Percentiles rank a stretch among this genome's conserved stretches.
These are phyloP conservation scores for Galeopterus variegatus DNA, from an alignment of 2,113 vertebrate genomes.

Conservation along the genomic window DNA sequence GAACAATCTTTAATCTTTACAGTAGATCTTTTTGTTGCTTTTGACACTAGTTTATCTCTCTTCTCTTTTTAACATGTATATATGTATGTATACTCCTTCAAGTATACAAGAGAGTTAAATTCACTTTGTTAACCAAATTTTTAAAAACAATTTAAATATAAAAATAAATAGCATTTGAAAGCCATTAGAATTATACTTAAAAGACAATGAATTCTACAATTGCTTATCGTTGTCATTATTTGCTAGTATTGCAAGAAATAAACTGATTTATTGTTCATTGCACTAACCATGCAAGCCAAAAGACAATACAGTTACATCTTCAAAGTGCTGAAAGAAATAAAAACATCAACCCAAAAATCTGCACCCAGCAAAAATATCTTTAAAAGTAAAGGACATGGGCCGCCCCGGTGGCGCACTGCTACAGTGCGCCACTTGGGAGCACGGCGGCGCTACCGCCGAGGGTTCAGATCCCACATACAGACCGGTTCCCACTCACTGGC, in stretches of 20 bases:
- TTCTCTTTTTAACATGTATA: not conserved
- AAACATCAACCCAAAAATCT: not conserved
- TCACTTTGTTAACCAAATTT: not conserved
- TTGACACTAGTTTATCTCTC: not conserved
- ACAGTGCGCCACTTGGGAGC: no score
- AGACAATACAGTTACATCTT: not conserved
- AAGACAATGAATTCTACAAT: not conserved
- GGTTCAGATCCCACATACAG: no score
- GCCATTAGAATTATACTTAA: not conserved
- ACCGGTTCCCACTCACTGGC: no score
- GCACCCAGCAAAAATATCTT: not conserved
- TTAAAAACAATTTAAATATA: not conserved
- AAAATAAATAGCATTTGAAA: not conserved
- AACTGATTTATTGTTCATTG: slow-evolving; percentile 7
- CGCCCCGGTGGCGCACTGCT: no score
- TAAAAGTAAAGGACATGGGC: not conserved
- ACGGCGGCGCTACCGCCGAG: no score
- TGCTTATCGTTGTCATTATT: not conserved
- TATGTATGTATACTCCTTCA: not conserved
- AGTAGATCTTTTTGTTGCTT: not conserved
- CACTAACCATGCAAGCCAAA: not conserved
- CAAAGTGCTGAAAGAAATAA: not conserved
- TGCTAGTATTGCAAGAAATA: not conserved
- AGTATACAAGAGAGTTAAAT: not conserved
- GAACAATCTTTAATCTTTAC: not conserved